Evolutionary conservation across 2,113 vertebrate genomes (phyloP).

Genomic region (Zingel zingel): DNA sequence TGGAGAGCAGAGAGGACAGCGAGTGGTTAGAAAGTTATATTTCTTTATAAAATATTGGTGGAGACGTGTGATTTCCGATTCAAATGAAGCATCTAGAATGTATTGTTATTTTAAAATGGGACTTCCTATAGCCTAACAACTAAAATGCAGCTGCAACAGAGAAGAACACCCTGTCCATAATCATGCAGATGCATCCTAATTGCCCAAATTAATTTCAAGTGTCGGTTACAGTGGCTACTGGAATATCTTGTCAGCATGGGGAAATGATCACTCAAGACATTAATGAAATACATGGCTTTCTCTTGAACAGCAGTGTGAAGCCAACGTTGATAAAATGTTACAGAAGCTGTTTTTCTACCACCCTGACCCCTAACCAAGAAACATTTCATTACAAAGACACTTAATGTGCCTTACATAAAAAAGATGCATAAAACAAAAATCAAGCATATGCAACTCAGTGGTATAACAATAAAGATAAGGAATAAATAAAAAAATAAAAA

Average conservation of each 20-base stretch:
- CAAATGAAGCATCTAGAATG: not conserved
- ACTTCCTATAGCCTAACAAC: not conserved
- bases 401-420: no score
- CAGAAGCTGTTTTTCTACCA: conserved; percentile 1
- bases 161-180: not conserved
- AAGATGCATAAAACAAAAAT: no score
- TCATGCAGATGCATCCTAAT: conserved; percentile 42
- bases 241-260: conserved; percentile 31
- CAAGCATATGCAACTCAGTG: no score
- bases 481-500: no score
- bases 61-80: not conserved
- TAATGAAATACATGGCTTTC: not conserved
- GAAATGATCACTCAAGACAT: conserved; percentile 29
- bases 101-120: not conserved
- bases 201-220: conserved; percentile 51
- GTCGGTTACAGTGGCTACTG: conserved; percentile 17
- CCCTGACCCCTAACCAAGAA: not conserved
- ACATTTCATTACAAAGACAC: not conserved
- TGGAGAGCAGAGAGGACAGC: conserved; percentile 46
- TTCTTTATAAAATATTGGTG: no score
- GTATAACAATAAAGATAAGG: no score
- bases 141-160: conserved; percentile 20
- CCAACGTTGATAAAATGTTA: not conserved
- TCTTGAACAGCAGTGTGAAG: not conserved
- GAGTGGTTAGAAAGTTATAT: not conserved